phyloP scores from a whole-genome alignment of 2,888 invertebrate genomes.

The Micropterix aruncella region DNA sequence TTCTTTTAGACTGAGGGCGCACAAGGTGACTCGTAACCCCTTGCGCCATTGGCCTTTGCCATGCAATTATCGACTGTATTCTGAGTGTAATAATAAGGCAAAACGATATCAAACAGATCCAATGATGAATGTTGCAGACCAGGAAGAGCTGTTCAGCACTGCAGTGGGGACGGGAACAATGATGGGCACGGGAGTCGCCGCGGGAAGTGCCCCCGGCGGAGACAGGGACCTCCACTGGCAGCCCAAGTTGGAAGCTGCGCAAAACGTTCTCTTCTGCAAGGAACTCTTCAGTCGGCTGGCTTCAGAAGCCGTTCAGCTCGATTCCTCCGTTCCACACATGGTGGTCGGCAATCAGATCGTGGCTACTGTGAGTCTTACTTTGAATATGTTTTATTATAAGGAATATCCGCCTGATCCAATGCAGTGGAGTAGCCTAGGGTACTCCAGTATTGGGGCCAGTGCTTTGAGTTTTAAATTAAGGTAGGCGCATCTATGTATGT shows the following conservation, averaged over 20 bases:
- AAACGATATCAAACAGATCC: too few relatives aligned
- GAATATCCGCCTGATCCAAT: too few relatives aligned
- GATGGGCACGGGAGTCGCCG: slow-evolving; percentile 45
- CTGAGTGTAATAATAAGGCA: too few relatives aligned
- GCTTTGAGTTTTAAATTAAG: too few relatives aligned
- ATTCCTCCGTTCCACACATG: slow-evolving; percentile 89
- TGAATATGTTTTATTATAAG: too few relatives aligned
- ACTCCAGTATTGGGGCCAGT: too few relatives aligned
- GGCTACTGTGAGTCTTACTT: slow-evolving; percentile 54
- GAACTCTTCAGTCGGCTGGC: slow-evolving; percentile 90
- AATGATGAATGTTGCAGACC: slow-evolving; percentile 48
- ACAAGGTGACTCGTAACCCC: too few relatives aligned
- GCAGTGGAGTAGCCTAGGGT: too few relatives aligned
- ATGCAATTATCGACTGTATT: too few relatives aligned
- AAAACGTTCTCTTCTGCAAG: slow-evolving; percentile 94
- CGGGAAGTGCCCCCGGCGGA: slow-evolving; percentile 42
- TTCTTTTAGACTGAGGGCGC: too few relatives aligned
- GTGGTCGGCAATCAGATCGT: slow-evolving; percentile 96
- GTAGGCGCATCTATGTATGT: too few relatives aligned
- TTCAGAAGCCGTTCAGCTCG: slow-evolving; percentile 86
- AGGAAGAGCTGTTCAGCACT: slow-evolving; percentile 78
- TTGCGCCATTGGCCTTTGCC: too few relatives aligned
- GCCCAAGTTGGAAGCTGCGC: slow-evolving; percentile 90
- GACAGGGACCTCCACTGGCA: slow-evolving; percentile 80
- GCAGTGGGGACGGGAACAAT: slow-evolving; percentile 66